A percentile compares a stretch with the other conserved stretches of the same genome.
Conservation (phyloP, 1,140 invertebrate genomes). For the Hyles vespertilio region DNA sequence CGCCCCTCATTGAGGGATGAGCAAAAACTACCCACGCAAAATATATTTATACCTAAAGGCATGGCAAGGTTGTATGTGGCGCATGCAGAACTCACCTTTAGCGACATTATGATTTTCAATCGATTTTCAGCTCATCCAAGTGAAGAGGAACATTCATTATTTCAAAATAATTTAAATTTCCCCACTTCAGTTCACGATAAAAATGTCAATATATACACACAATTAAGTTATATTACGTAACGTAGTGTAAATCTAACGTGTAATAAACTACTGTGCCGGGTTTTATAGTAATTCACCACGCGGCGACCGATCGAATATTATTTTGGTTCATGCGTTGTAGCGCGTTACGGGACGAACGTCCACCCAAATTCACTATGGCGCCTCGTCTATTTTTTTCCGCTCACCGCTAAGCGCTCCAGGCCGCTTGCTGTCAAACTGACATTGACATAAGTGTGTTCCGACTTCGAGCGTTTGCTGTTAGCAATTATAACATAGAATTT, state of each 20-base stretch:
- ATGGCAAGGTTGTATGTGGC: too few species aligned
- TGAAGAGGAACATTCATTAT: slow-evolving; percentile 36
- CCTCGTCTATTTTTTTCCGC: slow-evolving; percentile 3
- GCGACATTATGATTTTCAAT: slow-evolving; percentile 9
- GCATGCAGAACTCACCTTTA: slow-evolving; percentile 5
- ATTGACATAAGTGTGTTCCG: too few species aligned
- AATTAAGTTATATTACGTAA: not conserved
- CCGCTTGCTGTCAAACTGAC: too few species aligned
- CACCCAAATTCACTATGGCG: not conserved
- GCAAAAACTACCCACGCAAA: too few species aligned
- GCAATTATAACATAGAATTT: too few species aligned
- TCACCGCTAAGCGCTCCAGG: too few species aligned
- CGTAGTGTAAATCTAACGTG: not conserved
- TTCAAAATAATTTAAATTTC: slow-evolving; percentile 28
- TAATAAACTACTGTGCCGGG: not conserved
- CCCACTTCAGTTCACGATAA: slow-evolving; percentile 21
- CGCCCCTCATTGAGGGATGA: too few species aligned
- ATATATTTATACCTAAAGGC: too few species aligned
- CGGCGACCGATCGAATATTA: slow-evolving; percentile 4
- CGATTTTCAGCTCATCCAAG: slow-evolving; percentile 28
- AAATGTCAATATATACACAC: slow-evolving; percentile 3
- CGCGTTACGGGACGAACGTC: not conserved
- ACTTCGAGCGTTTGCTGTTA: too few species aligned
- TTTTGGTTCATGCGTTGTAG: not conserved
- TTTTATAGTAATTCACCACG: not conserved